Evolutionary conservation across 2,888 invertebrate species (phyloP), one percentile per base, ranked within the genome.

Genomic region (Galeopsomyia nigrocyanea): DNA sequence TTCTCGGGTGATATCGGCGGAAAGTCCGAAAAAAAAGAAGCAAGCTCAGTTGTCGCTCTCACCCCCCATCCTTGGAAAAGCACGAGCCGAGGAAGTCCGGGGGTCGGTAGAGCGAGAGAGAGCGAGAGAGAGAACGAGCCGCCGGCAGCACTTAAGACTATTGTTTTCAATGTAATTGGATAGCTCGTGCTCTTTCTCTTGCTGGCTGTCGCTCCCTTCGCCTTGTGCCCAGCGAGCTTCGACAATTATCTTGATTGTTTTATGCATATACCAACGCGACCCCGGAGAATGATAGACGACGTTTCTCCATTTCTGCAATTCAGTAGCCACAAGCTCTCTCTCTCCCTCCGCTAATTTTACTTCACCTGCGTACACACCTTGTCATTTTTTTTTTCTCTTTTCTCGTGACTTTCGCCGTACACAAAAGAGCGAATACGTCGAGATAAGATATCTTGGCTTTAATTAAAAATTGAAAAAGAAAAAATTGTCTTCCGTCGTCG

Each of bases 121-220:
- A 16, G 60, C 1, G 51, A 13, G 26, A 56, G 69, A 22, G 31
- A 77, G 80, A 79, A 79, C 78, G 80, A 78, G 81, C 81, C 82
- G 80, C 82, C 79, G 81, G 79, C 81, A 84, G 87, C 87, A 87
- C 87, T 87, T 87, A 87, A 86, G 86, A 87, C 87, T 87, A 87
- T 88, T 87, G 87, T 88, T 87, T 88, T 87, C 87, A 85, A 85
- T 86, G 87, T 87, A 87, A 88, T 88, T 87, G 87, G 87, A 88
- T 87, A 86, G 85, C 84, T 73, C 73, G 50, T 14, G 39, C 58
- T 73, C 70, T 50, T 39, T 53, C 72, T 68, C 46, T 7, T 21
- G 17, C 55, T 50, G 61, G 51, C 55, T 46, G 39, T 66, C 71
- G 68, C 58, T 26, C 73, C 68, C 68, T 64, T 51, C 64, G 68